A percentile compares a stretch with the other conserved stretches of the same genome.
phyloP scores from a whole-genome alignment of 2,888 invertebrate genomes.

The Eremobia ochroleuca region DNA sequence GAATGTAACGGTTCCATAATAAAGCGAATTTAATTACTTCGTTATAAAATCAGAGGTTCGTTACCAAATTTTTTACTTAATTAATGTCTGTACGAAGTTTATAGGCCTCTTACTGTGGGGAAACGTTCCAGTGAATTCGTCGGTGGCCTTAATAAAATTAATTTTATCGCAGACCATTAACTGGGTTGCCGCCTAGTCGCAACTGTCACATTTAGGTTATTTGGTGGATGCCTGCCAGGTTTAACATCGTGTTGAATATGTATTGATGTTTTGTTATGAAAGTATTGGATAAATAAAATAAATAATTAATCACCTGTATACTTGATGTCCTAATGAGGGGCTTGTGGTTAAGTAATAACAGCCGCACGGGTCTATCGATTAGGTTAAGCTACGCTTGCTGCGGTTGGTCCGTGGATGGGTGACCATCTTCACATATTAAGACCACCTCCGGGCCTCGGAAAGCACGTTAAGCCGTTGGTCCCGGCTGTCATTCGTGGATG shows the following conservation, averaged over 20 bases:
- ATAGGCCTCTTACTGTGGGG: slow-evolving; percentile 41
- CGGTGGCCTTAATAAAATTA: slow-evolving; percentile 56
- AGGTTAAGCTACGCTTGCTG: too few relatives aligned
- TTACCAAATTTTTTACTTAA: slow-evolving; percentile 54
- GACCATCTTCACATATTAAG: too few relatives aligned
- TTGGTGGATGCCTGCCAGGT: slow-evolving; percentile 33
- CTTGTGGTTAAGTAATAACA: too few relatives aligned
- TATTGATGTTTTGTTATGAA: background rate
- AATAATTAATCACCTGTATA: background rate
- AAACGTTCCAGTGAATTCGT: slow-evolving; percentile 43
- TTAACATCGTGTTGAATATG: slow-evolving; percentile 11
- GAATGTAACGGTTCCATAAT: background rate
- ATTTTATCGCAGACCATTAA: slow-evolving; percentile 59
- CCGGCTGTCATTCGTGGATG: too few relatives aligned
- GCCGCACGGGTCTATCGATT: too few relatives aligned
- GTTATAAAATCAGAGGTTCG: slow-evolving; percentile 41
- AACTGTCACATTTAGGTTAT: slow-evolving; percentile 47
- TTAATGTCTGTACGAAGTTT: slow-evolving; percentile 48
- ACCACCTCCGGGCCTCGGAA: too few relatives aligned
- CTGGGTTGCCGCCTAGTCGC: slow-evolving; percentile 37
- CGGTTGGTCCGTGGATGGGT: too few relatives aligned
- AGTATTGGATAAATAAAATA: too few relatives aligned
- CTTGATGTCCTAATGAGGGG: background rate
- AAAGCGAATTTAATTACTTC: slow-evolving; percentile 31
- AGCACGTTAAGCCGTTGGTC: too few relatives aligned